phyloP scores from a whole-genome alignment of 1,140 invertebrate genomes.

The Papilio machaon region DNA sequence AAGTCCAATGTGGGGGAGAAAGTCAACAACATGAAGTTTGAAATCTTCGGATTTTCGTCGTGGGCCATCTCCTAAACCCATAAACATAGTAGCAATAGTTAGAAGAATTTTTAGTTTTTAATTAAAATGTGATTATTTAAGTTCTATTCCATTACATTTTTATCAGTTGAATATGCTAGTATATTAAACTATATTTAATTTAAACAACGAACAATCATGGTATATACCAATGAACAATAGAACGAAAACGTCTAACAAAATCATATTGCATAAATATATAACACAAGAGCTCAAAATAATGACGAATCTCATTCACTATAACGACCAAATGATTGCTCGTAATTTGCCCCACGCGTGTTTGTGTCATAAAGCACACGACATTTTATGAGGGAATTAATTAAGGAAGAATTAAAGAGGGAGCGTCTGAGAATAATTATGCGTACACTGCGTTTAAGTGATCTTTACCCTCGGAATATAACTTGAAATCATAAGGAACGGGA shows the following conservation, averaged over 20 bases:
- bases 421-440: conserved; percentile 16
- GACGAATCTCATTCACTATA: neutral
- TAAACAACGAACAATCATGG: no score
- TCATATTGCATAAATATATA: neutral
- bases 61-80: no score
- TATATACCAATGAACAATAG: no score
- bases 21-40: no score
- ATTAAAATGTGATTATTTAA: no score
- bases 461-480: conserved; percentile 1
- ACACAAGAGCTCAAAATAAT: neutral
- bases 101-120: no score
- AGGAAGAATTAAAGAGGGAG: conserved; percentile 22
- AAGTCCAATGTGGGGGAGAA: no score
- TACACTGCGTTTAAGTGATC: conserved; percentile 23
- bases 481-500: neutral
- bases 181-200: no score
- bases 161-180: no score
- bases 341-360: conserved; percentile 15
- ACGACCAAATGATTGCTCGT: conserved; percentile 16
- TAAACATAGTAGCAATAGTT: no score
- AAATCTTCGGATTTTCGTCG: no score
- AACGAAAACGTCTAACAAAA: neutral
- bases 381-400: conserved; percentile 27
- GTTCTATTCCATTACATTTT: no score
- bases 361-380: conserved; percentile 21